Percentiles rank a stretch among this genome's conserved stretches.
Evolutionary conservation across 2,797 vertebrate species (phyloP).

Genomic region (Delichon dasypus): DNA sequence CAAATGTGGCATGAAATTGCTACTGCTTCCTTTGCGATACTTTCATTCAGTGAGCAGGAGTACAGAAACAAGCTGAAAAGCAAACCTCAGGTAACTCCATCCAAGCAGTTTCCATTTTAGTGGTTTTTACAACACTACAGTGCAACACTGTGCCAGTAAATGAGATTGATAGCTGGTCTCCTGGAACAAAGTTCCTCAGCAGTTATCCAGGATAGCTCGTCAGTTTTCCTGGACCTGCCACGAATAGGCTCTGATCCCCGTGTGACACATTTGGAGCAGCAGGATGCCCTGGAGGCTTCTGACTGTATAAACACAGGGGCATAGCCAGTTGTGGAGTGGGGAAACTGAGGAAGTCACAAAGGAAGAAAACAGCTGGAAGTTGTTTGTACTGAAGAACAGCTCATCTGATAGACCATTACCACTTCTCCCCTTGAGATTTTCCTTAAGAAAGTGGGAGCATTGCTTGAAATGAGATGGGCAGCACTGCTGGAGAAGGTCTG

Average conservation of each 20-base stretch:
- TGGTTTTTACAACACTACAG: background rate
- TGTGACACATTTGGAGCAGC: background rate
- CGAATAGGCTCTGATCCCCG: background rate
- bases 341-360: background rate
- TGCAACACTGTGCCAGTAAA: background rate
- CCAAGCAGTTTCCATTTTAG: background rate
- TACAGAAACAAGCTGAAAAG: background rate
- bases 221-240: background rate
- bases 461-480: background rate
- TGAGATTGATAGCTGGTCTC: background rate
- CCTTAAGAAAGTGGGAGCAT: background rate
- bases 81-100: background rate
- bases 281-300: background rate
- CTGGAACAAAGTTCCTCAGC: background rate
- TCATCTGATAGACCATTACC: fast-evolving
- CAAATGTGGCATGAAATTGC: background rate
- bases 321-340: fast-evolving
- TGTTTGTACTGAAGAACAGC: background rate
- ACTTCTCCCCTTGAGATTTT: fast-evolving
- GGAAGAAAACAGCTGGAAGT: background rate
- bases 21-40: background rate
- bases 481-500: background rate
- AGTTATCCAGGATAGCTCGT: background rate
- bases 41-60: background rate
- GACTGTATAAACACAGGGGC: background rate